Conservation (phyloP, 1,140 invertebrate genomes). For the Scaptomyza pallida region DNA sequence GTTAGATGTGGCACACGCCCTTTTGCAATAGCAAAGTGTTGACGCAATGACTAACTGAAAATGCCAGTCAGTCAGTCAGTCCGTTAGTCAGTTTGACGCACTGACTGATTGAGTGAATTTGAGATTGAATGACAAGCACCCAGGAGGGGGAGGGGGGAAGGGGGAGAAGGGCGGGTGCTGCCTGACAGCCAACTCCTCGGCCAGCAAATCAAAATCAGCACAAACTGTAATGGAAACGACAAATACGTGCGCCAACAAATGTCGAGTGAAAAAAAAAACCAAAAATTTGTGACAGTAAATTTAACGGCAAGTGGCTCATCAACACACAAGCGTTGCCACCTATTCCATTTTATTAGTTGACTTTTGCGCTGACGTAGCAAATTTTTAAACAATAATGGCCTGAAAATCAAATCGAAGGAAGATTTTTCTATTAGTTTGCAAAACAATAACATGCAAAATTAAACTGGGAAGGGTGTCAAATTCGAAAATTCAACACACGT, state of each 20-base stretch:
- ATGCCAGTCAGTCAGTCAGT: constrained; percentile 42
- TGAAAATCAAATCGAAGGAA: constrained; percentile 36
- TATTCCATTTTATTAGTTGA: constrained; percentile 1
- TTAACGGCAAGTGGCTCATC: constrained; percentile 56
- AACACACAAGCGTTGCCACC: constrained; percentile 13
- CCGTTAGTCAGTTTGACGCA: constrained; percentile 25
- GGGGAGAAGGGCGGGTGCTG: constrained; percentile 6
- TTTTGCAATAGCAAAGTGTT: constrained; percentile 58
- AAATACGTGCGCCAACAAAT: constrained; percentile 69
- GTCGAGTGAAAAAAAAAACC: constrained; percentile 11
- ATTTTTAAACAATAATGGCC: constrained; percentile 25
- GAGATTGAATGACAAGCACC: constrained; percentile 72
- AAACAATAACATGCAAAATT: constrained; percentile 61
- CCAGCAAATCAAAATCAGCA: constrained; percentile 80
- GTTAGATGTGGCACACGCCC: constrained; percentile 10
- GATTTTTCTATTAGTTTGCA: constrained; percentile 52
- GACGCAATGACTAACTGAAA: constrained; percentile 77
- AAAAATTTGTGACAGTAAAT: constrained; percentile 64
- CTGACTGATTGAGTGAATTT: constrained; percentile 81
- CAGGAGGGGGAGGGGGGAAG: not conserved
- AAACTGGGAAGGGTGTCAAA: too few relatives aligned
- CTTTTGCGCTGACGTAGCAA: constrained; percentile 24
- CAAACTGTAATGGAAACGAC: constrained; percentile 82
- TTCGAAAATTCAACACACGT: constrained; percentile 70
- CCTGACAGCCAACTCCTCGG: constrained; percentile 42